phyloP scores from a whole-genome alignment of 2,888 invertebrate genomes.

The Tetramorium bicarinatum region DNA sequence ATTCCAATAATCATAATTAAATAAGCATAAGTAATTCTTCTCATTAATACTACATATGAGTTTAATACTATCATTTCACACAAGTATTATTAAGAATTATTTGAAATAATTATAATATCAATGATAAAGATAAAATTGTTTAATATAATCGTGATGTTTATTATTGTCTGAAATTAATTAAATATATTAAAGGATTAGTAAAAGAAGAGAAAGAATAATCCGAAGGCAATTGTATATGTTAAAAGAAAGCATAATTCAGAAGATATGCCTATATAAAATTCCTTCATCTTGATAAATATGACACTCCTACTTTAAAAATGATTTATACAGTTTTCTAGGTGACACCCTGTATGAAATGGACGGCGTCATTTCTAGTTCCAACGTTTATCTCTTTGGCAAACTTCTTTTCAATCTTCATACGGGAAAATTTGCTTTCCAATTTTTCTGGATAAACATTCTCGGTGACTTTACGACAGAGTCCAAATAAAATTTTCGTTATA shows the following conservation, averaged over 20 bases:
- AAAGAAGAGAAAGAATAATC: neutral
- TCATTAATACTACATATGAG: slow-evolving; percentile 10
- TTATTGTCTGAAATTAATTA: neutral
- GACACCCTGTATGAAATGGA: slow-evolving; percentile 53
- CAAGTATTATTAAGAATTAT: slow-evolving; percentile 16
- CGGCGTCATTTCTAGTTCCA: slow-evolving; percentile 45
- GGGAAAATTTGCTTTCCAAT: slow-evolving; percentile 12
- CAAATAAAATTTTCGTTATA: neutral
- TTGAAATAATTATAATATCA: slow-evolving; percentile 28
- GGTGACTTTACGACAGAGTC: neutral
- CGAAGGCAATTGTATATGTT: neutral
- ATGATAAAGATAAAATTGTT: neutral
- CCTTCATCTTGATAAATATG: slow-evolving; percentile 18
- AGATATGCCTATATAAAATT: neutral
- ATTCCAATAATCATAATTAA: slow-evolving; percentile 31
- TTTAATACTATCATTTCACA: slow-evolving; percentile 28
- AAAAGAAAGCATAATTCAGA: slow-evolving; percentile 4
- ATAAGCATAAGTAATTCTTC: slow-evolving; percentile 7
- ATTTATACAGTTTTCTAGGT: slow-evolving; percentile 1
- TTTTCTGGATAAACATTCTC: neutral
- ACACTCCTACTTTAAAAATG: slow-evolving; percentile 1
- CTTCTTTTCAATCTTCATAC: neutral
- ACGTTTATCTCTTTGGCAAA: neutral
- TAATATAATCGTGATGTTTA: neutral
- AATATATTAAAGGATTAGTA: neutral